A percentile compares a stretch with the other conserved stretches of the same genome.
Evolutionary conservation across 2,888 invertebrate genomes (phyloP).

Genomic region (Pandemis corylana): DNA sequence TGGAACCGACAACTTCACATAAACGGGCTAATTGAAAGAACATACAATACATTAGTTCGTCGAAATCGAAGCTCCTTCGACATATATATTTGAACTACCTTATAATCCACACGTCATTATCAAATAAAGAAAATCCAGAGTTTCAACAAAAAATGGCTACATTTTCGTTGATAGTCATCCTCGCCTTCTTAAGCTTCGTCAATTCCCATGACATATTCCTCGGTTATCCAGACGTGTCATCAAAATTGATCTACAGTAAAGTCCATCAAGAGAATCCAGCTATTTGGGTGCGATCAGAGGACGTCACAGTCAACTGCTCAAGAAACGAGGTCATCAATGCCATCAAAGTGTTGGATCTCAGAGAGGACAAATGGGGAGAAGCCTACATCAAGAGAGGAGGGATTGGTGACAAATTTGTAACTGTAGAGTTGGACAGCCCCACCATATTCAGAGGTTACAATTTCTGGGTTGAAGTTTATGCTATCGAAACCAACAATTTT

Average conservation of each 20-base stretch:
- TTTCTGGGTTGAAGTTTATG: constrained; percentile 72
- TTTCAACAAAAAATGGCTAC: constrained; percentile 14
- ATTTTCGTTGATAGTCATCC: background rate
- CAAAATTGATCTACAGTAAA: constrained; percentile 69
- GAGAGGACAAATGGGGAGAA: constrained; percentile 68
- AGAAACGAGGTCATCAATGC: constrained; percentile 68
- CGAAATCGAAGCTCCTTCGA: constrained; percentile 2
- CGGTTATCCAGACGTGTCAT: constrained; percentile 66
- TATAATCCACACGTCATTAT: constrained; percentile 20
- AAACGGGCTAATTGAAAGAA: constrained; percentile 18
- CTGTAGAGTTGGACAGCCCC: constrained; percentile 68
- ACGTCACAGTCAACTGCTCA: constrained; percentile 65
- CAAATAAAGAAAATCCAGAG: background rate
- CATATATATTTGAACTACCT: constrained; percentile 23
- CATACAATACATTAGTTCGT: constrained; percentile 11
- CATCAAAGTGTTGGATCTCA: constrained; percentile 65
- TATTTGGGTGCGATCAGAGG: constrained; percentile 66
- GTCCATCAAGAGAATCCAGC: constrained; percentile 73
- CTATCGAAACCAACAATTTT: constrained; percentile 60
- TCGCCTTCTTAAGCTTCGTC: background rate
- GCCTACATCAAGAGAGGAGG: constrained; percentile 68
- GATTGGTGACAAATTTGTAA: constrained; percentile 66
- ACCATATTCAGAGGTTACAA: constrained; percentile 68
- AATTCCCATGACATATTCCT: constrained; percentile 43
- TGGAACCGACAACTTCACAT: constrained; percentile 37